Evolutionary conservation across 2,797 vertebrate genomes (phyloP).

Genomic region (Halcyon leucocephala): DNA sequence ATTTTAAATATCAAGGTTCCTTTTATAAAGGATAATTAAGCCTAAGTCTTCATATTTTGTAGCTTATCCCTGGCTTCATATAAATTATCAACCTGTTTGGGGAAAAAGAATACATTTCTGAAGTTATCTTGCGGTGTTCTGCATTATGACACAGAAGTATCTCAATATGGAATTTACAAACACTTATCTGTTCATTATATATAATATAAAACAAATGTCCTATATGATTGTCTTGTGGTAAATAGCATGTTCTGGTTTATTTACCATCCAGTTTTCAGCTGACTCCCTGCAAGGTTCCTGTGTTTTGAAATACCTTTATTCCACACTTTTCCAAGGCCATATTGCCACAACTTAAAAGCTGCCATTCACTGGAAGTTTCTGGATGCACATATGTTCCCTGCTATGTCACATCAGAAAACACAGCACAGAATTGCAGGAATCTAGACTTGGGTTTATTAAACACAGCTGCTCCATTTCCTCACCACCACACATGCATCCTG

Average conservation of each 20-base stretch:
- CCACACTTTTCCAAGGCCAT: background rate
- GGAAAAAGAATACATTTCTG: background rate
- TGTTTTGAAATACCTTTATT: background rate
- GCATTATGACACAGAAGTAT: background rate
- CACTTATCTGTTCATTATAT: background rate
- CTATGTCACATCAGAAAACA: background rate
- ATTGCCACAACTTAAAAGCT: constrained; percentile 7
- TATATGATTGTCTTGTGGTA: constrained; percentile 25
- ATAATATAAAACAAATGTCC: background rate
- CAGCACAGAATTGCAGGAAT: constrained; percentile 26
- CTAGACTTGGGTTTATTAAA: constrained; percentile 4
- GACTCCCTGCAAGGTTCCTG: background rate
- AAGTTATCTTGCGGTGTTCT: background rate
- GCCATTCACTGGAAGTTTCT: constrained; percentile 18
- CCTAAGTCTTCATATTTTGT: background rate
- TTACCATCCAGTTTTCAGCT: background rate
- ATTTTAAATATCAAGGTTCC: background rate
- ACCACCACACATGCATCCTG: constrained; percentile 10
- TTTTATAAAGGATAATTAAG: background rate
- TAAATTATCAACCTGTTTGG: background rate
- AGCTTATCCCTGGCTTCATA: background rate
- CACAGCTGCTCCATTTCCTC: constrained; percentile 59
- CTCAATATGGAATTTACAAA: background rate
- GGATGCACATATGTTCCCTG: constrained; percentile 8
- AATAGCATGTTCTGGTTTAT: background rate